phyloP scores from a whole-genome alignment of 1,140 invertebrate genomes.

The Hypothenemus hampei region DNA sequence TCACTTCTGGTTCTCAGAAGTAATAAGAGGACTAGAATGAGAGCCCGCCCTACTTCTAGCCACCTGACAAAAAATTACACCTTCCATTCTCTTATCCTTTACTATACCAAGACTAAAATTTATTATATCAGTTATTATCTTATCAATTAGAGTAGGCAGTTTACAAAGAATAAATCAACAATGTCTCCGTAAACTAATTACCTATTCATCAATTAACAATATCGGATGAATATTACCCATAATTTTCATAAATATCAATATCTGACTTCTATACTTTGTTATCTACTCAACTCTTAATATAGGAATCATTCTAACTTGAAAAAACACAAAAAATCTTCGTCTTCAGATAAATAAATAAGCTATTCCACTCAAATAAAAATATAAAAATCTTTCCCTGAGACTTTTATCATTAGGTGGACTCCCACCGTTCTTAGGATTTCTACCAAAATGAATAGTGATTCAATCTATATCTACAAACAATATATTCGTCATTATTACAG shows the following conservation, averaged over 20 bases:
- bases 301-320: slow-evolving; percentile 44
- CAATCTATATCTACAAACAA: slow-evolving; percentile 46
- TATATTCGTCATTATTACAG: slow-evolving; percentile 41
- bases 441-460: slow-evolving; percentile 52
- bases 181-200: slow-evolving; percentile 49
- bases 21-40: slow-evolving; percentile 47
- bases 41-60: slow-evolving; percentile 47
- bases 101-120: slow-evolving; percentile 23
- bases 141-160: slow-evolving; percentile 39
- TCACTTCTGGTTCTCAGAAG: slow-evolving; percentile 50
- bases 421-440: slow-evolving; percentile 52
- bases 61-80: slow-evolving; percentile 53
- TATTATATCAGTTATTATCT: slow-evolving; percentile 43
- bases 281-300: background rate
- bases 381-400: slow-evolving; percentile 47
- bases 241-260: slow-evolving; percentile 43
- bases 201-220: slow-evolving; percentile 53
- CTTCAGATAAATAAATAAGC: slow-evolving; percentile 48
- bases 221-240: slow-evolving; percentile 49
- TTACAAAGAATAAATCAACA: slow-evolving; percentile 48
- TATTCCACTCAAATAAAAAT: slow-evolving; percentile 39
- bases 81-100: slow-evolving; percentile 46
- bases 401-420: slow-evolving; percentile 51
- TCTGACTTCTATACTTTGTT: slow-evolving; percentile 42
- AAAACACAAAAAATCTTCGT: slow-evolving; percentile 44